Base-by-base conservation (phyloP, 2,888 invertebrate genomes). In the Anthophora plumipes region DNA sequence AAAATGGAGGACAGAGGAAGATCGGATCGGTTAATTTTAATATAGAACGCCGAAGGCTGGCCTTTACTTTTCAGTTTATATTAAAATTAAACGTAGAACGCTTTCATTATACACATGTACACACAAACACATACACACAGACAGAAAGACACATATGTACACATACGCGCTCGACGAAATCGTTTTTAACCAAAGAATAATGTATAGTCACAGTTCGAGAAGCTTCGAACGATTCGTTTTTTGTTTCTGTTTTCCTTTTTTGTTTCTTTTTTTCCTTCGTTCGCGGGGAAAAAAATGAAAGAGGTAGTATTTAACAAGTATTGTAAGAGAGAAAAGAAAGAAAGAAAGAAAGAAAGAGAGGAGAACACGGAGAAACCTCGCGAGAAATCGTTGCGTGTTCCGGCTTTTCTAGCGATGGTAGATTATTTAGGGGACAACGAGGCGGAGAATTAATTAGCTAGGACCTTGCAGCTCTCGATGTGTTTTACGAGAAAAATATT, bases 141-240 rank as follows among this genome's bases (percentile, higher is more conserved):
- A 11, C n/a, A n/a, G n/a, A n/a, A n/a, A n/a, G n/a, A n/a, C n/a
- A n/a, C n/a, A n/a, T n/a, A n/a, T n/a, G n/a, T 22, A 71, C 52
- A 55, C 46, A 22, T 20, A 72, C 46, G 71, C 57, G 74, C 41
- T 48, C 20, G 22, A 68, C 78, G 84, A 83, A 85, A 84, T 85
- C 89, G 89, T 92, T 92, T 91, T 89, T 91, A 92, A 92, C 92
- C 92, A 92, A 92, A 92, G 92, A 92, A 86, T 92, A 92, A 90
- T 90, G 88, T 91, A 31, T 92, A 87, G 80, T 83, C 85, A 81
- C 68, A 68, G 59, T 74, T 67, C 20, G 54, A 17, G 52, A 17
- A 67, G 41, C 66, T 46, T 22, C 64, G 71, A 77, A 67, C 68
- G 74, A 54, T 77, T 31, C 77, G 77, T 75, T 60, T 57, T 60